Evolutionary conservation across 1,140 invertebrate species (phyloP).

Genomic region (Archegozetes longisetosus): DNA sequence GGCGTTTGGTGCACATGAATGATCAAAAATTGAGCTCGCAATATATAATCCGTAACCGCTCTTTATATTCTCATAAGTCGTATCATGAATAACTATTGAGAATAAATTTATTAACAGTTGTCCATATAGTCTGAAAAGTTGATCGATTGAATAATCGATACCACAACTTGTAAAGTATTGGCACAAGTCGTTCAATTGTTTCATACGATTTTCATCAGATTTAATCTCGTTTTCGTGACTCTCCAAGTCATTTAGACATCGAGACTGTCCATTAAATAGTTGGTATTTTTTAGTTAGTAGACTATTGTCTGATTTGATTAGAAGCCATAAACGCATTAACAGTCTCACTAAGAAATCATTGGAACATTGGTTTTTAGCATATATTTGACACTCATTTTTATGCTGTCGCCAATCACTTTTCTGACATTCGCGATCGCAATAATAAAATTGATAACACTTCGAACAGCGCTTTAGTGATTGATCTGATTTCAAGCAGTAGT

Average conservation of each 20-base stretch:
- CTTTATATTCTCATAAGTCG: background rate
- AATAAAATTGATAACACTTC: too few species aligned
- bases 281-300: background rate
- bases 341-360: constrained; percentile 5
- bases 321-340: background rate
- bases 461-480: too few species aligned
- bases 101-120: constrained; percentile 4
- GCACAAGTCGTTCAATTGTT: too few species aligned
- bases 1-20: constrained; percentile 8
- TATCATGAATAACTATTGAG: constrained; percentile 1
- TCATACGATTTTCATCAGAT: too few species aligned
- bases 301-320: background rate
- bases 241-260: constrained; percentile 4
- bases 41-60: constrained; percentile 6
- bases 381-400: too few species aligned
- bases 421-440: too few species aligned
- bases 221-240: constrained; percentile 1
- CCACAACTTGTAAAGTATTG: too few species aligned
- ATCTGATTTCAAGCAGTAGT: too few species aligned
- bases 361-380: too few species aligned
- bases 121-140: constrained; percentile 3
- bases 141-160: too few species aligned
- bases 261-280: background rate
- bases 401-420: too few species aligned
- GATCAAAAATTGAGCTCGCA: constrained; percentile 7